Conservation (phyloP, 2,888 invertebrate genomes). For the Tineola bisselliella region DNA sequence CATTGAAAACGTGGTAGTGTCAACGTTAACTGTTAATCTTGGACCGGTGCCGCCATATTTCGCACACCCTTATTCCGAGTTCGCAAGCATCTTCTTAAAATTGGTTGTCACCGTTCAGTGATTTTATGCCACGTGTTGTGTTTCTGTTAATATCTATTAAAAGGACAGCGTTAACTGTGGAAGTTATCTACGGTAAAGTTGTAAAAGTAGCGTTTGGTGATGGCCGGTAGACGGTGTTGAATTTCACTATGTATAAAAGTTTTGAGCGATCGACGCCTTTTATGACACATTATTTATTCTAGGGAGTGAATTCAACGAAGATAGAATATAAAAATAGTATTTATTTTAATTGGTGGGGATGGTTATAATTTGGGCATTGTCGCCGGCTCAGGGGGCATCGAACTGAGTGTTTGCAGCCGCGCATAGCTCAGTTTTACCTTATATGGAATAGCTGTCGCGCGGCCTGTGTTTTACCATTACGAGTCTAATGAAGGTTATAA, state of each 20-base stretch:
- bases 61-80: constrained; percentile 57
- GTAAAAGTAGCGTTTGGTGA: neutral
- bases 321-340: neutral
- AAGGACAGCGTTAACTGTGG: neutral
- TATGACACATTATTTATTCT: constrained; percentile 34
- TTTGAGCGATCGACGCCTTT: constrained; percentile 54
- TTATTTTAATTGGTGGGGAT: neutral
- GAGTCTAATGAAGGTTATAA: constrained; percentile 22
- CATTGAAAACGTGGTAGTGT: constrained; percentile 23
- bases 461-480: constrained; percentile 26
- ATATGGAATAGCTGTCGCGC: constrained; percentile 52
- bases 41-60: constrained; percentile 68
- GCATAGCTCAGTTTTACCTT: constrained; percentile 62
- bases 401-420: constrained; percentile 48
- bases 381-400: constrained; percentile 40
- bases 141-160: constrained; percentile 27
- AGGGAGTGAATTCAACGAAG: neutral
- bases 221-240: constrained; percentile 42
- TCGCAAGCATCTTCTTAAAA: constrained; percentile 53
- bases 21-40: constrained; percentile 35
- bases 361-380: neutral
- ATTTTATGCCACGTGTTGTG: constrained; percentile 65
- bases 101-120: constrained; percentile 58
- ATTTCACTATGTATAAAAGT: constrained; percentile 59
- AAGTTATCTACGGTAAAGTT: neutral